phyloP scores from a whole-genome alignment of 30 jellyfish, hydroid and myxozoan genomes.

The Cassiopea andromeda region DNA sequence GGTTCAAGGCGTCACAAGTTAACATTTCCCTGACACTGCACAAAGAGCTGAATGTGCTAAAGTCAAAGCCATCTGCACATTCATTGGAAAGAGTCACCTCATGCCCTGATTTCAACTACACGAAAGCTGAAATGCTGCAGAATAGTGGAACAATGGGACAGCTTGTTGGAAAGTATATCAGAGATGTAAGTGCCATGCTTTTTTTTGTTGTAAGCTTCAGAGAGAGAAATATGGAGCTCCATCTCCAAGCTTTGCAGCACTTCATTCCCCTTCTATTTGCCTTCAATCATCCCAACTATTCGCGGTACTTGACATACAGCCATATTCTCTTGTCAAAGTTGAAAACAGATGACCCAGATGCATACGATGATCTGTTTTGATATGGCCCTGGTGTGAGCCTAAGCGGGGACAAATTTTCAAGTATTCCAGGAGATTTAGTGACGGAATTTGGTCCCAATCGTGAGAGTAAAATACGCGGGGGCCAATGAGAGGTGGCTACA shows the following conservation, averaged over 20 bases:
- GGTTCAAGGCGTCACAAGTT: slow-evolving; percentile 48
- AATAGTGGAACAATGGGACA: slow-evolving; percentile 54
- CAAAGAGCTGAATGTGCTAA: slow-evolving; percentile 43
- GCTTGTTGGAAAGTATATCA: slow-evolving; percentile 44
- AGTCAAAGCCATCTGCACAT: slow-evolving; percentile 50
- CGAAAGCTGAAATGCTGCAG: slow-evolving; percentile 61
- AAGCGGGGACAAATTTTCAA: slow-evolving; percentile 49
- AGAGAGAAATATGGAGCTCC: slow-evolving; percentile 30
- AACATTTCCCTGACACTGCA: slow-evolving; percentile 63
- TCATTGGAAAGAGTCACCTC: slow-evolving; percentile 56
- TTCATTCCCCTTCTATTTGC: slow-evolving; percentile 62
- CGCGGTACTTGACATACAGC: slow-evolving; percentile 69
- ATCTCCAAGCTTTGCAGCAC: slow-evolving; percentile 32
- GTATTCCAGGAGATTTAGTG: slow-evolving; percentile 61
- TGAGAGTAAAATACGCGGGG: slow-evolving; percentile 61
- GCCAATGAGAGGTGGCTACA: slow-evolving; percentile 69
- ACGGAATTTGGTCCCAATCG: slow-evolving; percentile 59
- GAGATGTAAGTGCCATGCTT: slow-evolving; percentile 58
- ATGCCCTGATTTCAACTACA: slow-evolving; percentile 39
- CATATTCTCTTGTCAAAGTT: slow-evolving; percentile 55
- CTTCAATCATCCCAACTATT: slow-evolving; percentile 61
- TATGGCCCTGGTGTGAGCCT: slow-evolving; percentile 58
- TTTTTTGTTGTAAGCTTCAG: slow-evolving; percentile 61
- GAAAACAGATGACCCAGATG: slow-evolving; percentile 63
- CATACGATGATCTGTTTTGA: slow-evolving; percentile 45